Percentiles rank a stretch among this genome's conserved stretches.
Conservation (phyloP, 2,113 vertebrate genomes). For the Coptodon rendalli region DNA sequence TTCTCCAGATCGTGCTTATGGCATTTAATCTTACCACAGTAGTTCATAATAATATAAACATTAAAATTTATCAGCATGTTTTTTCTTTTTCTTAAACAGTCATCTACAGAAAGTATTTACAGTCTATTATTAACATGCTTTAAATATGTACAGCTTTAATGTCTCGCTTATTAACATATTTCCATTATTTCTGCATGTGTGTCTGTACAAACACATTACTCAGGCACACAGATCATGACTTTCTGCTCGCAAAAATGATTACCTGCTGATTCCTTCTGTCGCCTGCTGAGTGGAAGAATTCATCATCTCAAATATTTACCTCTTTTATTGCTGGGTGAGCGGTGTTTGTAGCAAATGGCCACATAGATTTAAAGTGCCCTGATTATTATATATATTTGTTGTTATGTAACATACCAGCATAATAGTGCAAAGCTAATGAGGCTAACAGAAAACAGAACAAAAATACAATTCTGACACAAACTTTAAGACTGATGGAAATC, state of each 20-base stretch:
- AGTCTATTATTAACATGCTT: constrained; percentile 60
- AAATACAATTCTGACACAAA: not conserved
- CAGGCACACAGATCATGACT: not conserved
- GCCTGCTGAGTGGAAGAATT: not conserved
- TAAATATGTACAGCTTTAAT: constrained; percentile 57
- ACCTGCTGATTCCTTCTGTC: not conserved
- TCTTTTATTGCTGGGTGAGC: not conserved
- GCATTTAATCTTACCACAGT: constrained; percentile 34
- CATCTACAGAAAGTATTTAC: constrained; percentile 75
- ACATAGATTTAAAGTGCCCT: not conserved
- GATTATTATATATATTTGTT: not conserved
- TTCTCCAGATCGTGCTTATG: not conserved
- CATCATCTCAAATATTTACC: not conserved
- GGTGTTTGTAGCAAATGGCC: not conserved
- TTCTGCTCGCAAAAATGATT: not conserved
- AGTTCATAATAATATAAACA: constrained; percentile 65
- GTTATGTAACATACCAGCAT: not conserved
- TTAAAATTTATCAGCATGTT: constrained; percentile 41
- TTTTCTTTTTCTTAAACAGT: constrained; percentile 1
- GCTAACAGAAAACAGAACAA: not conserved
- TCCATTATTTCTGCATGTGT: not conserved
- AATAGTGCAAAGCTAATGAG: not conserved
- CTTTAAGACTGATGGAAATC: not conserved
- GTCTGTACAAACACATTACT: not conserved
- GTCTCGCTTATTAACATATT: not conserved